Percentiles rank a stretch among this genome's conserved stretches.
Evolutionary conservation across 2,888 invertebrate genomes (phyloP).

Genomic region (Sinotaia quadrata): DNA sequence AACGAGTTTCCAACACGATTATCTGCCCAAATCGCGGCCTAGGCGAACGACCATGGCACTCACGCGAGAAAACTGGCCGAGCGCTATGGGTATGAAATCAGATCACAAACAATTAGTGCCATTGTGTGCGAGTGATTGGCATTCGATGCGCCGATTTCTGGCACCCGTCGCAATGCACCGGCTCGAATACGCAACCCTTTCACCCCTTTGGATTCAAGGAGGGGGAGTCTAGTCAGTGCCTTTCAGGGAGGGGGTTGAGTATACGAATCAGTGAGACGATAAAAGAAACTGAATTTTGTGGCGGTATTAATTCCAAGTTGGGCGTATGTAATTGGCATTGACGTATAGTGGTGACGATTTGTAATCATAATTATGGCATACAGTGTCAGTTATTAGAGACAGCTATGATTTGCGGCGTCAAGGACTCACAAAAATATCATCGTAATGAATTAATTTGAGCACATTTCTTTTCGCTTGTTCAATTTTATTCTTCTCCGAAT

Average conservation of each 20-base stretch:
- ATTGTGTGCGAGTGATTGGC: conserved; percentile 31
- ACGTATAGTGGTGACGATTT: conserved; percentile 29
- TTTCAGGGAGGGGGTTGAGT: no score
- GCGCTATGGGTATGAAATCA: conserved; percentile 15
- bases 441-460: conserved; percentile 18
- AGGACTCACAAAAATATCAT: no score
- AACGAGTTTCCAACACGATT: conserved; percentile 10
- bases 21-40: background rate
- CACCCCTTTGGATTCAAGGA: background rate
- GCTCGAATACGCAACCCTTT: conserved; percentile 18
- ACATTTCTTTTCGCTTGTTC: no score
- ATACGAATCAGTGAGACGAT: no score
- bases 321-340: conserved; percentile 20
- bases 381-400: conserved; percentile 21
- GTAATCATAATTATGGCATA: conserved; percentile 27
- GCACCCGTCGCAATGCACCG: conserved; percentile 9
- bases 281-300: no score
- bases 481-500: no score
- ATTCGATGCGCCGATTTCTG: conserved; percentile 31
- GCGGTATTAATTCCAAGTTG: background rate
- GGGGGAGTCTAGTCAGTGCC: background rate
- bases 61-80: conserved; percentile 11
- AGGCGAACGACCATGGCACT: background rate
- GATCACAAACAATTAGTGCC: conserved; percentile 33
- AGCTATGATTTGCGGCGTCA: conserved; percentile 15